Evolutionary conservation across 1,140 invertebrate genomes (phyloP), one percentile per base, ranked within the genome.

Genomic region (Heterodera schachtii): DNA sequence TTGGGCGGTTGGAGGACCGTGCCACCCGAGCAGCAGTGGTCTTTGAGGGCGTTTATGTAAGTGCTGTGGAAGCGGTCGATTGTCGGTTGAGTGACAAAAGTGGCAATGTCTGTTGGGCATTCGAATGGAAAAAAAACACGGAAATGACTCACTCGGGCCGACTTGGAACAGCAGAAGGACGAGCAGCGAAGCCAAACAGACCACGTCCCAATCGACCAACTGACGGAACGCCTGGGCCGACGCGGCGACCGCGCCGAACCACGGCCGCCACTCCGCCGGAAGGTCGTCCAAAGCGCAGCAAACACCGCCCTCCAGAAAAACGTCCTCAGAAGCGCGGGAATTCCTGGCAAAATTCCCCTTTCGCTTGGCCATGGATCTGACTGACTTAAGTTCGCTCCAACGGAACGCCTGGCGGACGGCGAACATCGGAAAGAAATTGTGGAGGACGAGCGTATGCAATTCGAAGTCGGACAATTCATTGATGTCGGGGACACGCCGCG

Each of bases 381-480:
- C 66, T 44, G 71, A 86, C 79, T 80, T 77, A 43, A 86, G 74
- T 69, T 80, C 84, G 19, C 16, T 75, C 64, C 69, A 82, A 21
- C 88, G 79, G 49, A 84, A 77, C n/a, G 82, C 81, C 16, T 84
- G 82, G 43, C 87, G 83, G 3, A 89, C 73, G 11, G 88, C 88
- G 60, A 89, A 83, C 49, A 89, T 84, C 46, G 88, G 84, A 73
- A 89, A 89, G 82, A 89, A 90, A 49, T 87, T 89, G n/a, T 87
- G 81, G 41, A 49, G 73, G 21, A 86, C 60, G 21, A 89, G 80
- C 43, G 82, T 46, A 5, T 73, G 73, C 64, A 88, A 69, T 66
- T 89, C 88, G n/a, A 60, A 52, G 11, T 78, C 73, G 7, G 49
- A 21, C 19, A 89, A 47, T 16, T 90, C 88, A 9, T 43, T 49